phyloP scores from a whole-genome alignment of 2,797 vertebrate species.

The Hippoglossus hippoglossus region DNA sequence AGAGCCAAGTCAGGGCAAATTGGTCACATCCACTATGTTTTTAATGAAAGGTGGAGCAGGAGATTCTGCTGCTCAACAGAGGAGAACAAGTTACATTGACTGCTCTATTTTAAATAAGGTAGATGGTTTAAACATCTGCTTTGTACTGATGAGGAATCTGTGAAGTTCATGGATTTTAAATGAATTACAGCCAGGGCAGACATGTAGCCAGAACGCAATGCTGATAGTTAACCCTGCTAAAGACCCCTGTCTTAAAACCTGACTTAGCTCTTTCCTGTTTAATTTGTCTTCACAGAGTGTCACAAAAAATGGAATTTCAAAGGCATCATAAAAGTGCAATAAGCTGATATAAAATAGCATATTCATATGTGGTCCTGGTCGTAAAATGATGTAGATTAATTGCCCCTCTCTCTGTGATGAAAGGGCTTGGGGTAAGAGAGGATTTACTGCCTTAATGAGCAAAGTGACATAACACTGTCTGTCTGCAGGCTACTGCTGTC shows the following conservation, averaged over 20 bases:
- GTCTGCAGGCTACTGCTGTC: conserved; percentile 38
- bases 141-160: conserved; percentile 18
- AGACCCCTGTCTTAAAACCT: conserved; percentile 19
- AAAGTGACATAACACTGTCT: conserved; percentile 56
- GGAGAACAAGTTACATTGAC: conserved; percentile 29
- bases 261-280: conserved; percentile 20
- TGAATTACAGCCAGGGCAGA: conserved; percentile 13
- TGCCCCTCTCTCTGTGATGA: conserved; percentile 42
- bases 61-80: conserved; percentile 9
- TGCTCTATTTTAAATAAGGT: conserved; percentile 31
- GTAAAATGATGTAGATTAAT: conserved; percentile 63
- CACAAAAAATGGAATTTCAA: conserved; percentile 42
- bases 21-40: conserved; percentile 40
- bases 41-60: conserved; percentile 36
- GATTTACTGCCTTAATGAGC: conserved; percentile 64
- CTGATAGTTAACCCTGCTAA: conserved; percentile 23
- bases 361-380: conserved; percentile 56
- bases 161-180: conserved; percentile 25
- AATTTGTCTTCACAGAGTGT: conserved; percentile 36
- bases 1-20: conserved; percentile 41
- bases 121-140: conserved; percentile 15
- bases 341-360: conserved; percentile 54
- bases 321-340: conserved; percentile 61
- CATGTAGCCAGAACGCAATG: conserved; percentile 14
- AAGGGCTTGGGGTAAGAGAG: conserved; percentile 42